These are phyloP conservation scores for Triplophysa tibetana DNA, from an alignment of 2,113 vertebrate species.

Conservation along the genomic window DNA sequence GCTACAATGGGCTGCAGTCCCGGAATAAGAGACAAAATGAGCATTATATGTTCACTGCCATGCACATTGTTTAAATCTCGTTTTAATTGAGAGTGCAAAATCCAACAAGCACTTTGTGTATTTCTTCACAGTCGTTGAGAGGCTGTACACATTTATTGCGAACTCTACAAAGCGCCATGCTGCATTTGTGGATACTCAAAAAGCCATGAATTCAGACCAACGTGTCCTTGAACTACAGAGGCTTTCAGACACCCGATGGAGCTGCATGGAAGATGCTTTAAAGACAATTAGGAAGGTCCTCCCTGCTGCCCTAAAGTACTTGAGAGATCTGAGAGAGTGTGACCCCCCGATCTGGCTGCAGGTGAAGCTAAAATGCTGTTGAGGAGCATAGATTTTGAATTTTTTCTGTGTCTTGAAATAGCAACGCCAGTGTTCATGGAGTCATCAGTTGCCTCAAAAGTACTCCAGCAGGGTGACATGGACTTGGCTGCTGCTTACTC, in stretches of 20 bases:
- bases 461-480: background rate
- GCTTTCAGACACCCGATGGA: slow-evolving; percentile 31
- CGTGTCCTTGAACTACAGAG: slow-evolving; percentile 16
- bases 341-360: slow-evolving; percentile 20
- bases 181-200: slow-evolving; percentile 18
- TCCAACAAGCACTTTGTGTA: too few species aligned
- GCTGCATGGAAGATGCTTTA: slow-evolving; percentile 28
- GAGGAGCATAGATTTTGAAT: slow-evolving; percentile 28
- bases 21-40: background rate
- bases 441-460: slow-evolving; percentile 31
- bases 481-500: slow-evolving; percentile 28
- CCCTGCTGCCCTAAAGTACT: slow-evolving; percentile 26
- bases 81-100: background rate
- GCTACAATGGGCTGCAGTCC: slow-evolving; percentile 2
- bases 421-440: slow-evolving; percentile 35
- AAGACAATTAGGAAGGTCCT: slow-evolving; percentile 36
- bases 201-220: slow-evolving; percentile 31
- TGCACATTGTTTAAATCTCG: background rate
- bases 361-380: slow-evolving; percentile 26
- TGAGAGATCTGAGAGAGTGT: slow-evolving; percentile 16
- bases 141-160: too few species aligned
- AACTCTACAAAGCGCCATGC: background rate
- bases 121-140: too few species aligned
- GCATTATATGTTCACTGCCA: slow-evolving; percentile 18
- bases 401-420: slow-evolving; percentile 33